Conservation (phyloP, 2,888 invertebrate species). For the Podabrus alpinus region DNA sequence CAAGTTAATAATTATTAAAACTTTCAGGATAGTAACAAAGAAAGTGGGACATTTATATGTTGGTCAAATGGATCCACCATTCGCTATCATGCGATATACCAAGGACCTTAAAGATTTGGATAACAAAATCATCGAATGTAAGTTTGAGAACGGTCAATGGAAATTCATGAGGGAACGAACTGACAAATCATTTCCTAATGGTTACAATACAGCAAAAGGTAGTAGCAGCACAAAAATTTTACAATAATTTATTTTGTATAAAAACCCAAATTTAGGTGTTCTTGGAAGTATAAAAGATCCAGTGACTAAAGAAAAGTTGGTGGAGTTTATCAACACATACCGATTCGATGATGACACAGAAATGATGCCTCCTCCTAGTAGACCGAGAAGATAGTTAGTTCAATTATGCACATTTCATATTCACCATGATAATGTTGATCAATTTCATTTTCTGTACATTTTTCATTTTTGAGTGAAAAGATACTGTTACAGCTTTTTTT, state of each 20-base stretch:
- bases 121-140: constrained; percentile 96
- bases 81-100: constrained; percentile 73
- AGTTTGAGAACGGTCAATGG: constrained; percentile 80
- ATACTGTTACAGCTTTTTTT: background rate
- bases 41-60: constrained; percentile 81
- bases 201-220: constrained; percentile 81
- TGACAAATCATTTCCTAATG: constrained; percentile 96
- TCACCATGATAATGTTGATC: background rate
- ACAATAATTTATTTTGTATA: background rate
- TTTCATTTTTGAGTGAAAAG: background rate
- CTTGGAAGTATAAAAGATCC: constrained; percentile 81
- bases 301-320: constrained; percentile 79
- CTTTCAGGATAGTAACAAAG: constrained; percentile 66
- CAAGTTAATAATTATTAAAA: background rate
- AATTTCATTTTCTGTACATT: background rate
- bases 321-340: constrained; percentile 71
- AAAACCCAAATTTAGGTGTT: constrained; percentile 66
- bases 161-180: constrained; percentile 92
- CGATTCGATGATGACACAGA: constrained; percentile 70
- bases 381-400: constrained; percentile 15
- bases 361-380: constrained; percentile 72
- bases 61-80: constrained; percentile 70
- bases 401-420: background rate
- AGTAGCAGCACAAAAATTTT: constrained; percentile 36
- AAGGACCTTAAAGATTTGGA: constrained; percentile 78